Base-by-base conservation (phyloP, 30 jellyfish, hydroid and myxozoan species). In the Morbakka virulenta region DNA sequence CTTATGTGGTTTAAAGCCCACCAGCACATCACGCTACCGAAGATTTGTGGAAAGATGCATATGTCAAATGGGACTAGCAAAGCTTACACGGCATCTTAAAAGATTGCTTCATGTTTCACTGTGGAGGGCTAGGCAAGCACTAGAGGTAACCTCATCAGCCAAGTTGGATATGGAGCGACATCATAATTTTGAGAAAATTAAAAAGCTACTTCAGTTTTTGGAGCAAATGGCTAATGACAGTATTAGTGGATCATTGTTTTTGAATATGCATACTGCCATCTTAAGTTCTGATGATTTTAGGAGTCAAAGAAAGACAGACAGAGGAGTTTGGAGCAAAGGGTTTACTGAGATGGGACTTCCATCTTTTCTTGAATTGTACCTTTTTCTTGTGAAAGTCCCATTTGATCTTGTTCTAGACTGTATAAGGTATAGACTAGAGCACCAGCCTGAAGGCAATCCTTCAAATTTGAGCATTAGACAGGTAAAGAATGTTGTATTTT, bases 1-100 rank as follows among this genome's bases (percentile, higher is more conserved):
- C 32, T 51, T 77, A 26, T 74, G 96, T 2, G 81, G 65, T 9
- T 21, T 77, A 28, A 80, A 73, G 62, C 86, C 77, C 52, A 84
- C 98, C 34, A 78, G 89, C 32, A 91, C 98, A 47, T 91, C 98
- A 22, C 66, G 98, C 49, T 91, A 84, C 68, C 81, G 98, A 48
- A 34, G 85, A 50, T 91, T 91, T 84, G 98, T 91, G 29, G 98
- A 91, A 72, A 79, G 72, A 72, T 64, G 69, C 21, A 84, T 91
- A 68, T 85, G 95, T 24, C 88, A 80, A 31, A 66, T 69, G 72
- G 98, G 98, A 1, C 80, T 84, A 35, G 35, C 71, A 31, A 87
- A 87, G 24, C 48, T 91, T n/a, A 53, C 89, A 35, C 81, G 57
- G 49, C 53, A 91, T 23, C 61, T 85, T 20, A 77, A 85, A 78